Evolutionary conservation across 2,113 vertebrate genomes (phyloP).

Genomic region (Siniperca chuatsi): DNA sequence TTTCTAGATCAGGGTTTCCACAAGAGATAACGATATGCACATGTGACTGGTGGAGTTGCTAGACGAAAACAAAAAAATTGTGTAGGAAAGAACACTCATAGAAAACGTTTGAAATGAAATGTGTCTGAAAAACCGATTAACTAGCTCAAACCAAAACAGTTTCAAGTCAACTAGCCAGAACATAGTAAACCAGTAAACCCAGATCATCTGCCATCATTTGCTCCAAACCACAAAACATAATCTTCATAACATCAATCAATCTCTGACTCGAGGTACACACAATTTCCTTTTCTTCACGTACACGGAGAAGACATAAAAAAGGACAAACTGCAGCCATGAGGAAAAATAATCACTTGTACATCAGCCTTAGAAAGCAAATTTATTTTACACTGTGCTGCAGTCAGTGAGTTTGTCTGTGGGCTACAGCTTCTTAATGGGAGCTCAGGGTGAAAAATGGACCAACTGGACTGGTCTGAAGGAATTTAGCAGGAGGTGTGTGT

Average conservation of each 20-base stretch:
- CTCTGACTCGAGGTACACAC: not conserved
- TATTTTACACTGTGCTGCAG: slow-evolving; percentile 42
- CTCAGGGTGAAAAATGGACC: slow-evolving; percentile 46
- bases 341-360: slow-evolving; percentile 59
- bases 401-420: slow-evolving; percentile 59
- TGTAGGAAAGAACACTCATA: not conserved
- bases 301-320: slow-evolving; percentile 19
- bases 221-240: not conserved
- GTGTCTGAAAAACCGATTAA: not conserved
- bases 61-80: not conserved
- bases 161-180: not conserved
- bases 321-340: slow-evolving; percentile 24
- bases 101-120: too few species aligned
- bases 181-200: not conserved
- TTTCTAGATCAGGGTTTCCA: not conserved
- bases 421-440: slow-evolving; percentile 39
- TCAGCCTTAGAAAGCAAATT: slow-evolving; percentile 56
- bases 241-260: slow-evolving; percentile 21
- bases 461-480: slow-evolving; percentile 17
- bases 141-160: not conserved
- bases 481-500: not conserved
- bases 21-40: not conserved
- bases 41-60: not conserved
- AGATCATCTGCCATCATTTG: not conserved
- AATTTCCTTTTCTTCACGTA: not conserved